phyloP scores from a whole-genome alignment of 2,113 vertebrate genomes.

The Rhineura floridana region DNA sequence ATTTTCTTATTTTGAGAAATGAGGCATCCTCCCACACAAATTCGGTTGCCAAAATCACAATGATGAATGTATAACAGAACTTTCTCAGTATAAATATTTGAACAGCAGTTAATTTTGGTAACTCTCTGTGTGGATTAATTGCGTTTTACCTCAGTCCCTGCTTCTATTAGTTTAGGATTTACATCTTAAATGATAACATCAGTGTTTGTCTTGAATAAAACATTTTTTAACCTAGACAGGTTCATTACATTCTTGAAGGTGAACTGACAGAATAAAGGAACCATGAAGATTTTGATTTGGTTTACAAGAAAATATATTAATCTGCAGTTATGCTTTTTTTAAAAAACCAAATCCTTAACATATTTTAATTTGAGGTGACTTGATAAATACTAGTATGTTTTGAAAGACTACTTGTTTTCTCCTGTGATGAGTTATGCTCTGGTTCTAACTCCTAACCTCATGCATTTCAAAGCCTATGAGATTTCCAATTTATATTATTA shows the following conservation, averaged over 20 bases:
- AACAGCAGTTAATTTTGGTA: conserved; percentile 73
- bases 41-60: conserved; percentile 18
- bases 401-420: conserved; percentile 23
- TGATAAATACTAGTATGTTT: conserved; percentile 34
- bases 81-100: conserved; percentile 72
- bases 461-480: conserved; percentile 21
- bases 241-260: conserved; percentile 72
- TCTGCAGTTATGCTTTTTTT: background rate
- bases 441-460: conserved; percentile 5
- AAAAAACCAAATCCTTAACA: background rate
- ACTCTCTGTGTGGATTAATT: conserved; percentile 69
- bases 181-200: conserved; percentile 69
- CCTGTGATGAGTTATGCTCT: background rate
- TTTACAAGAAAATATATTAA: conserved; percentile 35
- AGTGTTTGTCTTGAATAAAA: conserved; percentile 73
- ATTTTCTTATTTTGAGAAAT: background rate
- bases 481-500: conserved; percentile 12
- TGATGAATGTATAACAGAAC: conserved; percentile 21
- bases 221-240: conserved; percentile 65
- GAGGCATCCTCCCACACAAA: conserved; percentile 6
- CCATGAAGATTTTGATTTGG: conserved; percentile 33
- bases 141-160: conserved; percentile 68
- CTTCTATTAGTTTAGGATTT: conserved; percentile 77
- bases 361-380: conserved; percentile 37
- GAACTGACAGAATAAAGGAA: conserved; percentile 66